Percentiles rank a stretch among this genome's conserved stretches.
Conservation (phyloP, 1,140 invertebrate species). For the Leptinotarsa undecemlineata region DNA sequence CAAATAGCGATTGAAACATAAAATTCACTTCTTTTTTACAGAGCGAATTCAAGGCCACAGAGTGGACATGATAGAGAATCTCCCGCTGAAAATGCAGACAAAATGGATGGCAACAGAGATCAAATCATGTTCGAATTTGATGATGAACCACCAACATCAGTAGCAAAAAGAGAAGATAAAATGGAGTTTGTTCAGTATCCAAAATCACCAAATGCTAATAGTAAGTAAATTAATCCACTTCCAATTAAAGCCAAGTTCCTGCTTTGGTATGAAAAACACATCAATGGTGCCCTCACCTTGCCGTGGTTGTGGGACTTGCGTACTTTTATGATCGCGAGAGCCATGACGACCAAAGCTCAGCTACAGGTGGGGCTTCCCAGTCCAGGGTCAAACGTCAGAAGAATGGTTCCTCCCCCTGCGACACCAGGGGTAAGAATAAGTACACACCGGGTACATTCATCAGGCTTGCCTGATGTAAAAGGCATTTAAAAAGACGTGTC, state of each 20-base stretch:
- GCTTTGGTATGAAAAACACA: neutral
- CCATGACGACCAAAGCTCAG: neutral
- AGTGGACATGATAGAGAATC: conserved; percentile 13
- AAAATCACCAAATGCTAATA: conserved; percentile 43
- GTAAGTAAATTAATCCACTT: conserved; percentile 31
- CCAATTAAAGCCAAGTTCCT: neutral
- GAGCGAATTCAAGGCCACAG: conserved; percentile 19
- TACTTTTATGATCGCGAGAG: neutral
- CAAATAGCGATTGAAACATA: no score
- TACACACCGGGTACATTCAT: no score
- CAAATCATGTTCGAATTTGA: conserved; percentile 52
- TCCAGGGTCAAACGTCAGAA: neutral
- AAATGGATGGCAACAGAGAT: conserved; percentile 34
- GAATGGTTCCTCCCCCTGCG: no score
- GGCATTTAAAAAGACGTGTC: no score
- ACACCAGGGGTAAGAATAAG: no score
- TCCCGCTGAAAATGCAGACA: conserved; percentile 34
- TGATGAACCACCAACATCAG: conserved; percentile 44
- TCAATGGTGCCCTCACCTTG: neutral
- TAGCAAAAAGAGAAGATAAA: conserved; percentile 40
- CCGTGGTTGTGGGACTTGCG: neutral
- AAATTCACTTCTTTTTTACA: neutral
- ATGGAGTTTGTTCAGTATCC: conserved; percentile 53
- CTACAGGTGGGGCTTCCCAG: neutral
- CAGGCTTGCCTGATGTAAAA: no score